Conservation (phyloP, 2,113 vertebrate genomes). For the Cepphus grylle region DNA sequence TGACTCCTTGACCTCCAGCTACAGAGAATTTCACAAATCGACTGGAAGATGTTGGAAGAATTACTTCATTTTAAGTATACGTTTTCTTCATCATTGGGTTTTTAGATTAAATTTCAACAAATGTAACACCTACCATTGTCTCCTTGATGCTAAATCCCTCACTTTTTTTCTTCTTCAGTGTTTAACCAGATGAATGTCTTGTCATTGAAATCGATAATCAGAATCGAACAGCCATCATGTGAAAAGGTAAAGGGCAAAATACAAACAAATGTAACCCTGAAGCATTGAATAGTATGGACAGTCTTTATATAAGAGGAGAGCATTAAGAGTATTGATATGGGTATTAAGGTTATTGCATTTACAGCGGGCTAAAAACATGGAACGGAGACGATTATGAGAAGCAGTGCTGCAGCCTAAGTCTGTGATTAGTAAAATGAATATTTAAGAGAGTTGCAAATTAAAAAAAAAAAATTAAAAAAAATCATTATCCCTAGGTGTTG, state of each 20-base stretch:
- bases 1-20: not conserved
- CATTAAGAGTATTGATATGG: not conserved
- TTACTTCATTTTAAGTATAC: not conserved
- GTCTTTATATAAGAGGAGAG: not conserved
- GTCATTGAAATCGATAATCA: not conserved
- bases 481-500: not conserved
- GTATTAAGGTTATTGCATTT: not conserved
- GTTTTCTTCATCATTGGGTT: not conserved
- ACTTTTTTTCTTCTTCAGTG: not conserved
- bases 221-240: not conserved
- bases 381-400: not conserved
- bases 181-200: not conserved
- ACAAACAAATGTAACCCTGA: not conserved
- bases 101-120: not conserved
- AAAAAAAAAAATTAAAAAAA: not conserved
- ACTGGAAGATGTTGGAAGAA: not conserved
- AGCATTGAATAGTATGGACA: not conserved
- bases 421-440: not conserved
- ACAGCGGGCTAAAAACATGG: not conserved
- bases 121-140: not conserved
- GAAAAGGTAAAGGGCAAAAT: not conserved
- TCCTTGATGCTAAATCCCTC: not conserved
- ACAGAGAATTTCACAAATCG: not conserved
- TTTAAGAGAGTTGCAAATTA: not conserved
- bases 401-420: not conserved